Percentiles rank a stretch among this genome's conserved stretches.
phyloP scores from a whole-genome alignment of 1,140 invertebrate species.

The Triops cancriformis region DNA sequence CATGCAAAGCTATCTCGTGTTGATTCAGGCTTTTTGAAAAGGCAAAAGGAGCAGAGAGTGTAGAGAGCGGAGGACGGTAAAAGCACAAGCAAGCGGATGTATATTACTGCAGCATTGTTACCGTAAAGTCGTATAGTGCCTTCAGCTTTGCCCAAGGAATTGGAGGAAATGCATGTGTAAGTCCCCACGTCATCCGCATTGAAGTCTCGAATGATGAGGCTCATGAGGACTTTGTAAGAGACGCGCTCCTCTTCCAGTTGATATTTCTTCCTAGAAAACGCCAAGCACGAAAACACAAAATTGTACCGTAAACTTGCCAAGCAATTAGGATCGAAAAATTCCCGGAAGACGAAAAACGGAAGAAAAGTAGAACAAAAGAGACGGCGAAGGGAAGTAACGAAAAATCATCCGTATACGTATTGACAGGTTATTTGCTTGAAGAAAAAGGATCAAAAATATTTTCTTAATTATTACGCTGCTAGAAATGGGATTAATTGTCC shows the following conservation, averaged over 20 bases:
- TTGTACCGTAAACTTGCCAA: neutral
- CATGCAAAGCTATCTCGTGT: slow-evolving; percentile 13
- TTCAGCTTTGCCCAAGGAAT: slow-evolving; percentile 75
- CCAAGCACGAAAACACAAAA: neutral
- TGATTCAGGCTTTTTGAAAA: slow-evolving; percentile 6
- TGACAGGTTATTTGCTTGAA: too few relatives aligned
- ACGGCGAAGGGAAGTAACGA: too few relatives aligned
- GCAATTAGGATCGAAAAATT: neutral
- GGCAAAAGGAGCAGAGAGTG: neutral
- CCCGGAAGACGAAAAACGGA: too few relatives aligned
- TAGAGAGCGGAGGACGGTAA: neutral
- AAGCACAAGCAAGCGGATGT: slow-evolving; percentile 12
- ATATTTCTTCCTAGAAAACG: slow-evolving; percentile 61
- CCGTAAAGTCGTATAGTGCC: slow-evolving; percentile 75
- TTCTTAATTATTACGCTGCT: too few relatives aligned
- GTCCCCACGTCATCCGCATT: slow-evolving; percentile 68
- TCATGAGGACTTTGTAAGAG: slow-evolving; percentile 74
- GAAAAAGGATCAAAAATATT: too few relatives aligned
- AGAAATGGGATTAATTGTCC: too few relatives aligned
- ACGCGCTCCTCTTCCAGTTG: slow-evolving; percentile 60
- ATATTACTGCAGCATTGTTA: slow-evolving; percentile 40
- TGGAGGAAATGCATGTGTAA: slow-evolving; percentile 84
- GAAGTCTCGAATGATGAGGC: slow-evolving; percentile 69
- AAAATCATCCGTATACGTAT: too few relatives aligned
- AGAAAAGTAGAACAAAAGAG: too few relatives aligned